Evolutionary conservation across 2,113 vertebrate genomes (phyloP).

Genomic region (Hydrochoerus hydrochaeris): DNA sequence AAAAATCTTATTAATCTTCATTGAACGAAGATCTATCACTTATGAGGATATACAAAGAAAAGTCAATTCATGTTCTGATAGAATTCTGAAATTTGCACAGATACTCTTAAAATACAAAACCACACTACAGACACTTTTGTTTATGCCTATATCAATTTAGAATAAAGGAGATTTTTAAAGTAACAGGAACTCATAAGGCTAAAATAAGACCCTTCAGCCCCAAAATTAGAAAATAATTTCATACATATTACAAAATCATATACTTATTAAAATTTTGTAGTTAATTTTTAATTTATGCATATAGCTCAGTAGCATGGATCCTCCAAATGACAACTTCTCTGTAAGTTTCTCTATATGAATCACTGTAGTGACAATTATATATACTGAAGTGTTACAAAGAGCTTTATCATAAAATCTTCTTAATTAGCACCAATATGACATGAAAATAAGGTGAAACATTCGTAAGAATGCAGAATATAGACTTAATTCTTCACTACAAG

Average conservation of each 20-base stretch:
- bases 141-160: slow-evolving; percentile 2
- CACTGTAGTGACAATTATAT: slow-evolving; percentile 25
- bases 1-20: slow-evolving; percentile 46
- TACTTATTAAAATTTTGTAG: slow-evolving; percentile 62
- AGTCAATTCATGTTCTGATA: slow-evolving; percentile 37
- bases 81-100: slow-evolving; percentile 34
- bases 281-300: slow-evolving; percentile 66
- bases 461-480: slow-evolving; percentile 54
- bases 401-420: slow-evolving; percentile 64
- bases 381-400: slow-evolving; percentile 43
- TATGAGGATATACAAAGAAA: slow-evolving; percentile 10
- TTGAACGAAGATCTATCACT: slow-evolving; percentile 2
- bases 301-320: slow-evolving; percentile 71
- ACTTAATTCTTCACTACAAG: slow-evolving; percentile 28
- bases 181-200: background rate
- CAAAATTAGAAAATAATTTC: slow-evolving; percentile 49
- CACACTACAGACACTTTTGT: background rate
- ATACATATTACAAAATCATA: slow-evolving; percentile 58
- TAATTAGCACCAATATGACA: slow-evolving; percentile 75
- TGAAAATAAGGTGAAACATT: slow-evolving; percentile 62
- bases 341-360: slow-evolving; percentile 22
- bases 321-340: slow-evolving; percentile 64
- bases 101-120: slow-evolving; percentile 21
- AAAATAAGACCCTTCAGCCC: slow-evolving; percentile 42
- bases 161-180: slow-evolving; percentile 42